Evolutionary conservation across 2,888 invertebrate species (phyloP).

Genomic region (Stratiomys singularior): DNA sequence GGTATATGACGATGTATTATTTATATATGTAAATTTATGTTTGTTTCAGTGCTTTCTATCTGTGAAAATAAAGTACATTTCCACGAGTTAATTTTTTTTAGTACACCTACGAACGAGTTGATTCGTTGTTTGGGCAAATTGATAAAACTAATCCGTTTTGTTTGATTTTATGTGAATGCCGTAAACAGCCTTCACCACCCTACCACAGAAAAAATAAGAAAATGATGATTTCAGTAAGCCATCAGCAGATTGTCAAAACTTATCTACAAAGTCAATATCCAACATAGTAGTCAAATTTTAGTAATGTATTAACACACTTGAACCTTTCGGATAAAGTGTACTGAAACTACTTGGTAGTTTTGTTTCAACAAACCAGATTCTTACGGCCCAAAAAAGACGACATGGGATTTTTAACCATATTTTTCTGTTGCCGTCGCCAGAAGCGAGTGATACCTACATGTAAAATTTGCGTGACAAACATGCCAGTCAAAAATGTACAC

Average conservation of each 20-base stretch:
- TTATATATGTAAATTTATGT: conserved; percentile 12
- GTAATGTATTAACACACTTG: neutral
- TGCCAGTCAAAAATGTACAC: neutral
- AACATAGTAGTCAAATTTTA: neutral
- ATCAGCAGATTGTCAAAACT: no score
- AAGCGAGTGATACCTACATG: neutral
- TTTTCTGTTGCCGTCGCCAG: conserved; percentile 6
- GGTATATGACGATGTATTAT: conserved; percentile 14
- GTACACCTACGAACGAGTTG: neutral
- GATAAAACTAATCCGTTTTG: no score
- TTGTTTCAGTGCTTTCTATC: conserved; percentile 21
- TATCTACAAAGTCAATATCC: no score
- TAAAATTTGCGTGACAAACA: neutral
- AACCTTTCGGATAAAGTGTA: neutral
- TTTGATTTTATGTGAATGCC: no score
- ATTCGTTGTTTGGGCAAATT: neutral
- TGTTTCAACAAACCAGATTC: neutral
- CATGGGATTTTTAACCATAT: neutral
- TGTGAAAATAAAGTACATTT: conserved; percentile 35
- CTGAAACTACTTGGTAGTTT: neutral
- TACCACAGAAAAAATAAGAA: no score
- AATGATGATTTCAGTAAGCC: no score
- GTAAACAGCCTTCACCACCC: no score
- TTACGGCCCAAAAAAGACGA: neutral
- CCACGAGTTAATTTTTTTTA: neutral